Conservation (phyloP, 2,797 vertebrate species). For the Mallotus villosus region DNA sequence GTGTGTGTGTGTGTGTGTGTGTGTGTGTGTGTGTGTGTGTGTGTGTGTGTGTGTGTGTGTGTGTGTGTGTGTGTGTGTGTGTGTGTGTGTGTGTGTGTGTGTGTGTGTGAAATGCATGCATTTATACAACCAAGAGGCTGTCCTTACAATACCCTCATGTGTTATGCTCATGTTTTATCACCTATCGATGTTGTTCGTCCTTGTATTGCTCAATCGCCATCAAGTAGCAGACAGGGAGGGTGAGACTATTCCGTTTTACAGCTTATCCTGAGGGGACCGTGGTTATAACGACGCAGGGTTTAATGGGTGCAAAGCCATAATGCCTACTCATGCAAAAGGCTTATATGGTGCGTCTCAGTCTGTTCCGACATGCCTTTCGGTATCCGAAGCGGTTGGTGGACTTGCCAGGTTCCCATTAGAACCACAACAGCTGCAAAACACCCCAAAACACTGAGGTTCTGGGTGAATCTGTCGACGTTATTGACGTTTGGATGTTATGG, state of each 20-base stretch:
- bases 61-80: neutral
- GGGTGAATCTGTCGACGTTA: neutral
- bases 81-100: neutral
- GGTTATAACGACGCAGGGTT: slow-evolving; percentile 43
- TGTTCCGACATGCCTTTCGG: slow-evolving; percentile 47
- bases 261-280: slow-evolving; percentile 48
- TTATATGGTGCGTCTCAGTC: slow-evolving; percentile 54
- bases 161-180: neutral
- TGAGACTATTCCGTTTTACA: slow-evolving; percentile 38
- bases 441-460: neutral
- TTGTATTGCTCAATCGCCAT: slow-evolving; percentile 32
- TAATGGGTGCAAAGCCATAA: slow-evolving; percentile 59
- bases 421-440: neutral
- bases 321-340: slow-evolving; percentile 43
- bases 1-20: neutral
- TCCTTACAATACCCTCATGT: too few species aligned
- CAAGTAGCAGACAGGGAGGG: slow-evolving; percentile 19
- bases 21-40: neutral
- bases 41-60: neutral
- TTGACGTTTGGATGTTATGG: neutral
- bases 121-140: neutral
- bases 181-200: neutral
- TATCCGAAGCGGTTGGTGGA: slow-evolving; percentile 27
- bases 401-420: slow-evolving; percentile 21
- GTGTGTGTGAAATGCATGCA: neutral